Evolutionary conservation across 1,140 invertebrate genomes (phyloP).

Genomic region (Caerostris darwini): DNA sequence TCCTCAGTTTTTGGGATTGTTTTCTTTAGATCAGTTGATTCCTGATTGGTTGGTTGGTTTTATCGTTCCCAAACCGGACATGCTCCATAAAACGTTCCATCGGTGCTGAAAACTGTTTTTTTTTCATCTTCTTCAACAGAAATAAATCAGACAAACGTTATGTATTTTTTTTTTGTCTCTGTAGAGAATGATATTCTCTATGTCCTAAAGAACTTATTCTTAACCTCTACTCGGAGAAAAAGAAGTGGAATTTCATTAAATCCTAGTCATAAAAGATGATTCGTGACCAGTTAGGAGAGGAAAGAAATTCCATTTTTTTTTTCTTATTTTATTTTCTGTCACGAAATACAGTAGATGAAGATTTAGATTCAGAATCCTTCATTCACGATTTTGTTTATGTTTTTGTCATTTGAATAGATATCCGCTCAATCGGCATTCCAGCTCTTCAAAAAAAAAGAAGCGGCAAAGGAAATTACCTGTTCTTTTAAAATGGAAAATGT

Average conservation of each 20-base stretch:
- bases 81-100: conserved; percentile 33
- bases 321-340: no score
- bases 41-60: conserved; percentile 58
- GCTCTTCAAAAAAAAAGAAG: not conserved
- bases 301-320: not conserved
- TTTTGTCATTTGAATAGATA: not conserved
- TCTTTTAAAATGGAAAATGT: not conserved
- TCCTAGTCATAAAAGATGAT: conserved; percentile 1
- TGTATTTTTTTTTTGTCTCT: not conserved
- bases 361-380: not conserved
- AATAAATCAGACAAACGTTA: conserved; percentile 44
- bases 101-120: conserved; percentile 49
- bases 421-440: not conserved
- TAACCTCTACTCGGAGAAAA: not conserved
- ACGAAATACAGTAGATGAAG: not conserved
- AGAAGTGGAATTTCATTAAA: conserved; percentile 38
- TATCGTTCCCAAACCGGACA: conserved; percentile 38
- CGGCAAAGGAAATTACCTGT: not conserved
- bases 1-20: not conserved
- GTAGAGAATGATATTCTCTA: not conserved
- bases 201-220: not conserved
- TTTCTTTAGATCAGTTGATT: conserved; percentile 62
- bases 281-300: not conserved
- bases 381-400: not conserved
- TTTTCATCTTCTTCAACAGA: not conserved